phyloP scores from a whole-genome alignment of 2,113 vertebrate genomes.

The Telmatochromis sp. region DNA sequence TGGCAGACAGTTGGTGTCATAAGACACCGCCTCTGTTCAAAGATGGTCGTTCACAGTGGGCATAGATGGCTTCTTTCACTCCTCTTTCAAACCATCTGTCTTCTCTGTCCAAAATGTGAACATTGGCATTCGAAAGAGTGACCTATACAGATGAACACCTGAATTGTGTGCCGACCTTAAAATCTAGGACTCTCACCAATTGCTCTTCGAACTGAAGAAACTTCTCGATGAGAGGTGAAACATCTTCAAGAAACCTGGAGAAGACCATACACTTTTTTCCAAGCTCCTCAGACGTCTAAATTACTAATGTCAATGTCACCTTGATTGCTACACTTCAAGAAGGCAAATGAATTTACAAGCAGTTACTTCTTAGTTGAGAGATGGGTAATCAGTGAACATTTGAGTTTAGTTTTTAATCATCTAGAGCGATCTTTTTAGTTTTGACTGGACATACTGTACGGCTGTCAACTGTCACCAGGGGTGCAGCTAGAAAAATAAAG shows the following conservation, averaged over 20 bases:
- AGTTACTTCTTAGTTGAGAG: neutral
- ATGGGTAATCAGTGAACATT: neutral
- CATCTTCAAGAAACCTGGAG: neutral
- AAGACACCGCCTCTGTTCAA: rapidly evolving
- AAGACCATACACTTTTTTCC: neutral
- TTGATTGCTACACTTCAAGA: neutral
- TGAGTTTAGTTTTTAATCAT: neutral
- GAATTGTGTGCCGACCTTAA: neutral
- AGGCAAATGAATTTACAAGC: neutral
- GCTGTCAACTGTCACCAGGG: neutral
- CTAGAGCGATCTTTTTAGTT: neutral
- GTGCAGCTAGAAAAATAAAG: neutral
- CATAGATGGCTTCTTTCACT: neutral
- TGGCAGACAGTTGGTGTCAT: rapidly evolving
- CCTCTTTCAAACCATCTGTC: neutral
- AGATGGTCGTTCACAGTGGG: neutral
- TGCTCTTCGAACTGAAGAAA: neutral
- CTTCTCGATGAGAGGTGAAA: neutral
- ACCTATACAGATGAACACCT: neutral
- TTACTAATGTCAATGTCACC: neutral
- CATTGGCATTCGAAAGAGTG: neutral
- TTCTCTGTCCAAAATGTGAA: neutral
- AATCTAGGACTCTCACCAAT: neutral
- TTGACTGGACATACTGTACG: neutral
- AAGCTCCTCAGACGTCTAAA: neutral